Conservation (phyloP, 35 echinoderm and acorn worm genomes). For the Hemicentrotus pulcherrimus region DNA sequence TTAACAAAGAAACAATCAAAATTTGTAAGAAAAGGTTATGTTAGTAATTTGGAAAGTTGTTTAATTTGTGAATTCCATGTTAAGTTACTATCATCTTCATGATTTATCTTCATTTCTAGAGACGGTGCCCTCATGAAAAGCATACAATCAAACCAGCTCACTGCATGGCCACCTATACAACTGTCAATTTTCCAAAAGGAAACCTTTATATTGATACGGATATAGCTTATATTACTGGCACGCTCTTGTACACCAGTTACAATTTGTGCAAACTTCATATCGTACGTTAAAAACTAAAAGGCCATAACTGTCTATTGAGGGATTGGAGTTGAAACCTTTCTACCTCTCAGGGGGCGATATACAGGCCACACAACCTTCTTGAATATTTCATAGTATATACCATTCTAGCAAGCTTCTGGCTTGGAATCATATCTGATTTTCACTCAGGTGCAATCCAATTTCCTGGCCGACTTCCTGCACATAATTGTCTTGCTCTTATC, state of each 20-base stretch:
- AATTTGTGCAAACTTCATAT: background rate
- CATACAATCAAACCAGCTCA: background rate
- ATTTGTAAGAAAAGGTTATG: too few species aligned
- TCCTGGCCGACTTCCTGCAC: background rate
- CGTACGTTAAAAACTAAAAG: background rate
- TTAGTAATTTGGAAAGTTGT: too few species aligned
- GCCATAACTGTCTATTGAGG: background rate
- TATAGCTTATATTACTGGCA: background rate
- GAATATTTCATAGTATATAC: background rate
- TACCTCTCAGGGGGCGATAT: background rate
- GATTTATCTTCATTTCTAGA: too few species aligned
- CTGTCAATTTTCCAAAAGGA: background rate
- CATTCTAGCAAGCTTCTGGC: background rate
- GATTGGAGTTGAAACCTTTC: background rate
- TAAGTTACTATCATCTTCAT: too few species aligned
- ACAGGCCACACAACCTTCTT: background rate
- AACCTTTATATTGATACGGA: background rate
- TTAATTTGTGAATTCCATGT: too few species aligned
- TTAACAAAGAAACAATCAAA: too few species aligned
- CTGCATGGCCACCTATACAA: background rate
- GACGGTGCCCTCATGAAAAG: background rate
- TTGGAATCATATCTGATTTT: conserved; percentile 13
- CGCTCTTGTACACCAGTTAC: background rate
- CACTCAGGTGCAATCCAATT: background rate
- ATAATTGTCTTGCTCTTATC: conserved; percentile 13